These are phyloP conservation scores for Paramisgurnus dabryanus DNA, from an alignment of 2,113 vertebrate species.

Conservation along the genomic window DNA sequence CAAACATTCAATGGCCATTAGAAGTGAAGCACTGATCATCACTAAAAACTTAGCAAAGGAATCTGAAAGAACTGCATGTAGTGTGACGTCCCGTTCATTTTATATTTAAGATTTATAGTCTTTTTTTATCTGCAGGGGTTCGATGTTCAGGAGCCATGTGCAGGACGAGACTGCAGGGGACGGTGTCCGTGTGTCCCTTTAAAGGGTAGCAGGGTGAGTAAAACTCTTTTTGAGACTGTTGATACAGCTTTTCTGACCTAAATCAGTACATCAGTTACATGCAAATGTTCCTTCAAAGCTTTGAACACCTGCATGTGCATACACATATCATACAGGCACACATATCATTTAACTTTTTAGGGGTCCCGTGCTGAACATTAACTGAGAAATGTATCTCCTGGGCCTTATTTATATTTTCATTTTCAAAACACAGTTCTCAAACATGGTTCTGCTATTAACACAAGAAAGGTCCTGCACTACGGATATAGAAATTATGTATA, in stretches of 20 bases:
- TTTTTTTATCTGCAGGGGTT: constrained; percentile 47
- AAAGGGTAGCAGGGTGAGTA: constrained; percentile 57
- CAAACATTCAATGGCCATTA: too few species aligned
- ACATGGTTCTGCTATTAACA: neutral
- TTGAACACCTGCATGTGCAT: neutral
- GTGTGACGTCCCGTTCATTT: too few species aligned
- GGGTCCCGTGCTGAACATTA: neutral
- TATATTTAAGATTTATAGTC: neutral
- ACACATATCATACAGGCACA: neutral
- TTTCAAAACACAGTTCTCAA: neutral
- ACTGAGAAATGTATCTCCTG: neutral
- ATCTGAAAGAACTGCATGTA: too few species aligned
- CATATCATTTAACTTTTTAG: neutral
- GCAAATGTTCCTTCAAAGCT: constrained; percentile 3
- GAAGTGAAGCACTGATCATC: too few species aligned
- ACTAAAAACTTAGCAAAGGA: too few species aligned
- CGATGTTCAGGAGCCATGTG: constrained; percentile 44
- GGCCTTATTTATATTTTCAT: neutral
- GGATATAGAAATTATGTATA: neutral
- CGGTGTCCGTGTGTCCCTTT: constrained; percentile 44
- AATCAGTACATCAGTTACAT: constrained; percentile 2
- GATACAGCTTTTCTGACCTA: neutral
- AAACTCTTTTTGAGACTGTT: constrained; percentile 15
- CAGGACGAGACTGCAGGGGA: constrained; percentile 52
- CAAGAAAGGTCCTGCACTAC: neutral